A percentile compares a stretch with the other conserved stretches of the same genome.
These are phyloP conservation scores for Malurus alboscapulatus DNA, from an alignment of 2,113 vertebrate genomes.

Conservation along the genomic window DNA sequence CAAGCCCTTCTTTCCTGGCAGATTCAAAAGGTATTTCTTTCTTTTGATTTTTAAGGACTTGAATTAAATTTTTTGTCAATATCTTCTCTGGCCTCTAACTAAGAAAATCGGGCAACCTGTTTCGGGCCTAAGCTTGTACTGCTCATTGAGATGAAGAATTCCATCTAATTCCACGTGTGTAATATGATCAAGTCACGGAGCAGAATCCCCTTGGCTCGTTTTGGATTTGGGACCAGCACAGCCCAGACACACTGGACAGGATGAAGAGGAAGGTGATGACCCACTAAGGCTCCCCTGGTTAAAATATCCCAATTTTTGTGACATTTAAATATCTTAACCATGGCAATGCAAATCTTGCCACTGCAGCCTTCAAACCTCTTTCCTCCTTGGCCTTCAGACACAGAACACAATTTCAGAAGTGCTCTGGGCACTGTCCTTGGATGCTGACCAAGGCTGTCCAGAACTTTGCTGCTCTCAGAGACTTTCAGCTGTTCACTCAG, in stretches of 20 bases:
- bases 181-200: background rate
- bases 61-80: background rate
- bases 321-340: background rate
- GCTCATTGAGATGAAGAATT: background rate
- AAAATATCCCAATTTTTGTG: background rate
- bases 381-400: background rate
- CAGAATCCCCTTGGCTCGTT: background rate
- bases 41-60: background rate
- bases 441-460: background rate
- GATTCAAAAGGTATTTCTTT: background rate
- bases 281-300: background rate
- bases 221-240: background rate
- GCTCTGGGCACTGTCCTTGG: background rate
- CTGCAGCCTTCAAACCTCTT: background rate
- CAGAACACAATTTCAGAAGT: background rate
- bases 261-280: background rate
- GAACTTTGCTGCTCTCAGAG: background rate
- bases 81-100: background rate
- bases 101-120: background rate
- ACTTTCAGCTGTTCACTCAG: background rate
- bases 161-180: background rate
- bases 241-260: background rate
- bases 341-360: background rate
- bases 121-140: background rate
- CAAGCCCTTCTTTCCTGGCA: background rate